A percentile compares a stretch with the other conserved stretches of the same genome.
Conservation (phyloP, 2,113 vertebrate genomes). For the Rhinogobius similis region DNA sequence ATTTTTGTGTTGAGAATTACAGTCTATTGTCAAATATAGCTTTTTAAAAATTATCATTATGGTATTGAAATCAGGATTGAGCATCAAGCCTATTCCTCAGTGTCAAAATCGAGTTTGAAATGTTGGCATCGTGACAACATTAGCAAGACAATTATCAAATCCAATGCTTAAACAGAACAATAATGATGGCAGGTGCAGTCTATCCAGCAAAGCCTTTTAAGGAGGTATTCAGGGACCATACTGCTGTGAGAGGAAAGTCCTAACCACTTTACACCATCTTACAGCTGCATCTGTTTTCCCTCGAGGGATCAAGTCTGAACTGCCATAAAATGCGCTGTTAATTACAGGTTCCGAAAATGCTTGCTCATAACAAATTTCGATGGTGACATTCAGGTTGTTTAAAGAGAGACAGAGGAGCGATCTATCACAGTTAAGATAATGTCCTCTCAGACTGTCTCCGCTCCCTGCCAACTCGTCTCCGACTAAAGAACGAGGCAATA, state of each 20-base stretch:
- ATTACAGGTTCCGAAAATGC: neutral
- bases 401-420: neutral
- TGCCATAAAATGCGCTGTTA: neutral
- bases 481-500: conserved; percentile 13
- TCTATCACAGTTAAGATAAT: conserved; percentile 9
- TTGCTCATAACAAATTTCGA: neutral
- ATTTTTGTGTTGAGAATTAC: no score
- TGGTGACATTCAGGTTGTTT: conserved; percentile 2
- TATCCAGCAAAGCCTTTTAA: no score
- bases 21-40: no score
- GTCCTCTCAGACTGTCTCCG: neutral
- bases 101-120: no score
- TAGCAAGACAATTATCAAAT: no score
- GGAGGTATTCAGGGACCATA: neutral
- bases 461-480: conserved; percentile 7
- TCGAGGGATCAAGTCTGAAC: neutral
- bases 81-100: no score
- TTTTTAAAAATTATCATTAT: no score
- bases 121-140: no score
- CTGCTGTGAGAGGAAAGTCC: neutral
- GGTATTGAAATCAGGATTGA: no score
- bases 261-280: neutral
- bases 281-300: neutral
- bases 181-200: no score
- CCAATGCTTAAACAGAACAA: no score